Evolutionary conservation across 2,888 invertebrate species (phyloP).

Genomic region (Spodoptera exigua): DNA sequence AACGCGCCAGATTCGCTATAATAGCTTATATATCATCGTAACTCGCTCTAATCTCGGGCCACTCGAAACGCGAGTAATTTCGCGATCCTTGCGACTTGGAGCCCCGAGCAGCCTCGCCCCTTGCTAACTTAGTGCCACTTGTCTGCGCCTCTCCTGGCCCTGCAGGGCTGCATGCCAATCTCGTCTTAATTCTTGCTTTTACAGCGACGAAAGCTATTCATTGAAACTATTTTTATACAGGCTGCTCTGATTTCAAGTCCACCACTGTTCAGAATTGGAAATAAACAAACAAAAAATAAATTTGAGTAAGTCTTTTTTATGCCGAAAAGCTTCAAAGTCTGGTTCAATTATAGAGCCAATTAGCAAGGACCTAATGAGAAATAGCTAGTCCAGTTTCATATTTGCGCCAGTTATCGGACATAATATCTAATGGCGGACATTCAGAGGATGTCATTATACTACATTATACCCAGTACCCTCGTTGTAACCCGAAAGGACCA

Average conservation of each 20-base stretch:
- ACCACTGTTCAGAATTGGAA: not conserved
- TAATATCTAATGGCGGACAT: constrained; percentile 42
- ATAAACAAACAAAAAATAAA: too few relatives aligned
- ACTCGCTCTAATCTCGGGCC: constrained; percentile 32
- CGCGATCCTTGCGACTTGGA: constrained; percentile 52
- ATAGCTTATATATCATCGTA: constrained; percentile 35
- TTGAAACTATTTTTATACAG: too few relatives aligned
- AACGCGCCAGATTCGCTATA: constrained; percentile 12
- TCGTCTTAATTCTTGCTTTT: not conserved
- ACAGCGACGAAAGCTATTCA: not conserved
- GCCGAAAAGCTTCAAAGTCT: constrained; percentile 6
- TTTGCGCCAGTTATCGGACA: constrained; percentile 37
- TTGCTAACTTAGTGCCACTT: constrained; percentile 69
- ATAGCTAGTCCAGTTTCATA: constrained; percentile 32
- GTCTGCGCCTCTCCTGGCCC: constrained; percentile 58
- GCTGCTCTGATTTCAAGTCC: too few relatives aligned
- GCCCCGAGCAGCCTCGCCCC: constrained; percentile 47
- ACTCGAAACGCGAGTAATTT: constrained; percentile 60
- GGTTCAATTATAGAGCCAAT: constrained; percentile 26
- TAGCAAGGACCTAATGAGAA: constrained; percentile 25
- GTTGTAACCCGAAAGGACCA: constrained; percentile 32
- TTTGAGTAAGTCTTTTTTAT: not conserved
- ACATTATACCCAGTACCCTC: constrained; percentile 39
- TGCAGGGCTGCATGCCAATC: constrained; percentile 50
- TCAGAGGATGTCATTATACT: constrained; percentile 32